Evolutionary conservation across 2,888 invertebrate species (phyloP), one percentile per base, ranked within the genome.

Genomic region (Plagodis dolabraria): DNA sequence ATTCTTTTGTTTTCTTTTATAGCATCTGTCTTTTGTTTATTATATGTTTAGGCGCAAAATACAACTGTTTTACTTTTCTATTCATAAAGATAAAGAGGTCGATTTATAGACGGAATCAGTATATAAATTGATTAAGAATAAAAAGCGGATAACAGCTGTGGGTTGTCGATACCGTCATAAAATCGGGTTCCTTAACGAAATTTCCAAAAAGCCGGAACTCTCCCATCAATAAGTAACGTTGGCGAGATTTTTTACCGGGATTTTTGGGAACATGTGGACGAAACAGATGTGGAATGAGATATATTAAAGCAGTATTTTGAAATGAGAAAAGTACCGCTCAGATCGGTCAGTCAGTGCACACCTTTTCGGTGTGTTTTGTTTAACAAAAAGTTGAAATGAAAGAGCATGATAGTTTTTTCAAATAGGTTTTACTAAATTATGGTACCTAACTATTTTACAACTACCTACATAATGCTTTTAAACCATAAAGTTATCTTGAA

Each of bases 111-210:
- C 63, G 63, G 64, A 69, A 75, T 69, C 69, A 62, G 69, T 67
- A 73, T 70, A 71, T 72, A 77, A 76, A 79, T 79, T 77, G 77
- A 78, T 79, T 74, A 66, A 57, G 68, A 54, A 53, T 56, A 60
- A 68, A 67, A 65, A 67, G 57, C 60, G 60, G 56, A 61, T 56
- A 67, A 68, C 80, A 80, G 73, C 75, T 79, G 80, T 72, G 69
- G 68, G 64, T 69, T 50, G 60, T 68, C 57, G 70, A 74, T 73
- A 70, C 69, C 65, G 62, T 76, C 77, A 77, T 80, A 80, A 80
- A 78, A 70, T 71, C 59, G 58, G 70, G 66, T 65, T 67, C 69
- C 65, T 69, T 51, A 59, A 51, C 60, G 53, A 57, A 67, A 65
- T 68, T 67, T 63, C 64, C 64, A 58, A 57, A 72, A 69, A 70